These are phyloP conservation scores for Paedocypris sp. DNA, from an alignment of 2,113 vertebrate genomes.

Conservation along the genomic window DNA sequence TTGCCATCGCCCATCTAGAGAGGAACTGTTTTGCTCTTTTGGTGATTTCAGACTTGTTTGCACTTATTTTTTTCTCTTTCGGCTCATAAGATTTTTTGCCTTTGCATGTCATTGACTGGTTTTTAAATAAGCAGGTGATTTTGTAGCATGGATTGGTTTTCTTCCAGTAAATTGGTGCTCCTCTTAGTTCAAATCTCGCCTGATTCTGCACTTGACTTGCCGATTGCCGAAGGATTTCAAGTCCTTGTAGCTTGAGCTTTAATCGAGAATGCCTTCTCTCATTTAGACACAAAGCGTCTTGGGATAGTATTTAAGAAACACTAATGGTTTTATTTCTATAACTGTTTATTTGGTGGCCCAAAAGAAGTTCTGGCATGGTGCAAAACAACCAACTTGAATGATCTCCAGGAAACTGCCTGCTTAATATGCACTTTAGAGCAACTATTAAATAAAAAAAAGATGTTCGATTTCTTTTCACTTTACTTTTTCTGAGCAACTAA, in stretches of 20 bases:
- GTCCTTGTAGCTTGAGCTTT: conserved; percentile 24
- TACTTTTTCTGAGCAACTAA: neutral
- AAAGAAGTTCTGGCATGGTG: too few relatives aligned
- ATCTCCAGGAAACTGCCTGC: too few relatives aligned
- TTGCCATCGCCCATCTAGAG: too few relatives aligned
- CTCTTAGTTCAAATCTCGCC: conserved; percentile 26
- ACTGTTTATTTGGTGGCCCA: too few relatives aligned
- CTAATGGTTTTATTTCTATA: neutral
- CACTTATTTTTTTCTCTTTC: conserved; percentile 49
- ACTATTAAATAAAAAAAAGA: conserved; percentile 1
- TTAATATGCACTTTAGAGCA: conserved; percentile 32
- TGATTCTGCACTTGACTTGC: too few relatives aligned
- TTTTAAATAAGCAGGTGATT: conserved; percentile 23
- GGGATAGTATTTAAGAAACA: neutral
- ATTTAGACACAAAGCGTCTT: neutral
- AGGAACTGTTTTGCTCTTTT: conserved; percentile 43
- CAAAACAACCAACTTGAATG: too few relatives aligned
- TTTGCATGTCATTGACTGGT: conserved; percentile 34
- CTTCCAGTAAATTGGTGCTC: conserved; percentile 27
- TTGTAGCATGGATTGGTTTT: conserved; percentile 45
- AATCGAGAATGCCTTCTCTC: conserved; percentile 9
- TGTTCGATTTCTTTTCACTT: neutral
- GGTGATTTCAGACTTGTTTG: conserved; percentile 41
- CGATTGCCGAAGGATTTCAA: neutral
- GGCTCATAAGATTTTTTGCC: conserved; percentile 21